Evolutionary conservation across 2,888 invertebrate species (phyloP), one percentile per base, ranked within the genome.

Genomic region (Tinea semifulvella): DNA sequence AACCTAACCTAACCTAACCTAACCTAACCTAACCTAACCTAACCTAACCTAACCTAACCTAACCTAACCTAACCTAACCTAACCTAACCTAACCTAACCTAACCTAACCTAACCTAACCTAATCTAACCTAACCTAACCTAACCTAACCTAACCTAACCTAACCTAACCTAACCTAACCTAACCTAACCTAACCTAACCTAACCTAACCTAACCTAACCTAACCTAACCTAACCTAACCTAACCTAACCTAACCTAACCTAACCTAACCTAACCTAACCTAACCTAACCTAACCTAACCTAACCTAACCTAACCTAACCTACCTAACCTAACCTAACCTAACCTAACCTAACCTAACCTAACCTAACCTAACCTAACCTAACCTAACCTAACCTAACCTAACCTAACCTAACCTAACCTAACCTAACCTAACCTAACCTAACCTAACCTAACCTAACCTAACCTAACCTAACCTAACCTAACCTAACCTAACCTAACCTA

Each of bases 91-190:
- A 43, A 43, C 43, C 43, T 42, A 42, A 42, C 43, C 43, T 42
- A 42, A 42, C 22, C 6, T 44, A 25, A 22, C n/a, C n/a, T 22
- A 38, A 22, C 22, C 22, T 22, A 22, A 22, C 22, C 22, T 22
- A 22, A 22, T 8, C 8, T n/a, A n/a, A 22, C 6, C 36, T 36
- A 44, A 44, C 44, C 44, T 44, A 44, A 44, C 44, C 44, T 44
- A 44, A 44, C 44, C 44, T 44, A 44, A 44, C 44, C 44, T 44
- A 44, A 44, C 44, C 44, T 44, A 44, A 44, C 44, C 44, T 44
- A 44, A 44, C 44, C 44, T 44, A 44, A 44, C 44, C 44, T 44
- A 44, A 44, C 44, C 44, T 44, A 38, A 44, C 44, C 44, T 44
- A 44, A 44, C 44, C 44, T 44, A 44, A 44, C 44, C 44, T 44